Conservation (phyloP, 2,888 invertebrate genomes). For the Mechanitis mazaeus region DNA sequence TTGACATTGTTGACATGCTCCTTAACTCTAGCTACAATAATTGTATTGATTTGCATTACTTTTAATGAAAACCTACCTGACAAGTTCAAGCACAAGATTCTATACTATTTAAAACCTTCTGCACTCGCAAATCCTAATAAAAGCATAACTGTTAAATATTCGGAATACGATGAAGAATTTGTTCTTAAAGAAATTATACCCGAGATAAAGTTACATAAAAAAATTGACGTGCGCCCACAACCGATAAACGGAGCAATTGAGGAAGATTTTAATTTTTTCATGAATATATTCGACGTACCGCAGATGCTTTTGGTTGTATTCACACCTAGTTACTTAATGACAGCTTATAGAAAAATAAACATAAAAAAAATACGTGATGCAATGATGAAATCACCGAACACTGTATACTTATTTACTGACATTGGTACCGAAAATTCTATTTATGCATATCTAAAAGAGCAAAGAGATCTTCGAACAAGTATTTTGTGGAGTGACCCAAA, state of each 20-base stretch:
- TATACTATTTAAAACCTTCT: conserved; percentile 25
- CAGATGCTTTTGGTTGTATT: conserved; percentile 53
- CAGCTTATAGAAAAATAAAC: conserved; percentile 59
- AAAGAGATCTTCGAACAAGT: conserved; percentile 52
- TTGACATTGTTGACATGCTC: conserved; percentile 38
- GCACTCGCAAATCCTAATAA: conserved; percentile 27
- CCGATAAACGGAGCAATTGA: conserved; percentile 37
- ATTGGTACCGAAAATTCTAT: conserved; percentile 64
- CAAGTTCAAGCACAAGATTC: conserved; percentile 41
- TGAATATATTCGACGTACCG: conserved; percentile 38
- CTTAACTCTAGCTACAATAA: conserved; percentile 37
- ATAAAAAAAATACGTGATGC: conserved; percentile 64
- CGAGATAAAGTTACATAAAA: conserved; percentile 44
- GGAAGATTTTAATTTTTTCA: conserved; percentile 38
- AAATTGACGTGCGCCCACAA: conserved; percentile 42
- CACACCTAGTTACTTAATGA: conserved; percentile 62
- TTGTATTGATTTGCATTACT: conserved; percentile 40
- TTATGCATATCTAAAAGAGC: conserved; percentile 63
- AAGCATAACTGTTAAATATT: conserved; percentile 47
- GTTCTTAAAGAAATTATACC: conserved; percentile 56
- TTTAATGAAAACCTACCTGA: conserved; percentile 42
- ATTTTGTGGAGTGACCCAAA: conserved; percentile 60
- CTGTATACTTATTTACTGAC: conserved; percentile 61
- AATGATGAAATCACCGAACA: conserved; percentile 58
- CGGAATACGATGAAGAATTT: conserved; percentile 57